Percentiles rank a stretch among this genome's conserved stretches.
Evolutionary conservation across 1,140 invertebrate species (phyloP).

Genomic region (Bombus waltoni): DNA sequence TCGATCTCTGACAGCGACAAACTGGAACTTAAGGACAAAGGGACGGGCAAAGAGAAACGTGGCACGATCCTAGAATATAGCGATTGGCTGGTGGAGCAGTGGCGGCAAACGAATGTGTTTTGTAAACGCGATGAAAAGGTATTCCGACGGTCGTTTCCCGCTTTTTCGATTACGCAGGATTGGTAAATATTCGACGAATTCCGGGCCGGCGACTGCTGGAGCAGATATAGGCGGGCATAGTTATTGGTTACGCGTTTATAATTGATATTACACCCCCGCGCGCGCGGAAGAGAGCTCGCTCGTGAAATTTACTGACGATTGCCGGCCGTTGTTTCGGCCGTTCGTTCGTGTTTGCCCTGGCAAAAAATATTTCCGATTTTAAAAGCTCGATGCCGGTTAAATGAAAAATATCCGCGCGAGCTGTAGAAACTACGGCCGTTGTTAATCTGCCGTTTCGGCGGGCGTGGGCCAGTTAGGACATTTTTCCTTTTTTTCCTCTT

Average conservation of each 20-base stretch:
- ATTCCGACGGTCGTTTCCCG: constrained; percentile 36
- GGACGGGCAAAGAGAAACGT: neutral
- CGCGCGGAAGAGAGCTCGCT: neutral
- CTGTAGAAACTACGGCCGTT: constrained; percentile 31
- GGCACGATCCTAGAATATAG: neutral
- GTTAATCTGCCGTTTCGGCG: constrained; percentile 48
- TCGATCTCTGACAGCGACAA: neutral
- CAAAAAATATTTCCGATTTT: constrained; percentile 56
- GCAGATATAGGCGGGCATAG: constrained; percentile 53
- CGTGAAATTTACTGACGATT: constrained; percentile 66
- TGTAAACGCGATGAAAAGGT: constrained; percentile 64
- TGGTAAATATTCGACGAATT: constrained; percentile 66
- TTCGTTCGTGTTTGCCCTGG: constrained; percentile 47
- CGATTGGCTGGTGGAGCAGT: neutral
- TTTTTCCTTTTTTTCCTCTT: neutral
- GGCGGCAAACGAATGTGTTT: constrained; percentile 58
- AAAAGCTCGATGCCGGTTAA: constrained; percentile 53
- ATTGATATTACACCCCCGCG: constrained; percentile 66
- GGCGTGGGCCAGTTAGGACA: neutral
- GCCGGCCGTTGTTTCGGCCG: constrained; percentile 55
- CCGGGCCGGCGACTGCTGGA: constrained; percentile 30
- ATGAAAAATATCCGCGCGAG: constrained; percentile 47
- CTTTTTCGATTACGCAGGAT: constrained; percentile 63
- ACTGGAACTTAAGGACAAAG: neutral
- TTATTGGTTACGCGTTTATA: constrained; percentile 66